These are phyloP conservation scores for Cyclopterus lumpus DNA, from an alignment of 2,797 vertebrate genomes.

Conservation along the genomic window DNA sequence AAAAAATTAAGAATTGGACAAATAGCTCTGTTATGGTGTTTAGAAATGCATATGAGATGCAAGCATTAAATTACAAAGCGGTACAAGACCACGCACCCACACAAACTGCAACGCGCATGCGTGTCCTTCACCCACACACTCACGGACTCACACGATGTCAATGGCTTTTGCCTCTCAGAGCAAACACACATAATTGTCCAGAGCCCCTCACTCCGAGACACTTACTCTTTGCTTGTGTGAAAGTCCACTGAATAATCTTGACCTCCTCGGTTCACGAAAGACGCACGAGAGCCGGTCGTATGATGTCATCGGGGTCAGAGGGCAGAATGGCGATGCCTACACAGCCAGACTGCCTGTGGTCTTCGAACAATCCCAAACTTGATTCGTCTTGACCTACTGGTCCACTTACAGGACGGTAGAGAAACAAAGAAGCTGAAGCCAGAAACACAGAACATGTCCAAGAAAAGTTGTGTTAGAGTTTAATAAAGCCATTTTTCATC, in stretches of 20 bases:
- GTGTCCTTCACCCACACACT: slow-evolving; percentile 12
- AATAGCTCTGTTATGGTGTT: background rate
- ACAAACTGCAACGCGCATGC: background rate
- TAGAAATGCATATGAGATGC: background rate
- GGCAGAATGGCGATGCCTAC: slow-evolving; percentile 69
- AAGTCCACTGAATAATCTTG: slow-evolving; percentile 77
- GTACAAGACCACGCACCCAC: slow-evolving; percentile 9
- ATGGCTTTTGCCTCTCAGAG: slow-evolving; percentile 50
- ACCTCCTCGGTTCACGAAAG: slow-evolving; percentile 65
- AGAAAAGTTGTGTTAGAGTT: background rate
- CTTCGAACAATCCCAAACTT: slow-evolving; percentile 60
- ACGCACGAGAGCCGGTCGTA: slow-evolving; percentile 63
- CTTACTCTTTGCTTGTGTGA: slow-evolving; percentile 69
- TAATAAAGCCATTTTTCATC: background rate
- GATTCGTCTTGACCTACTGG: slow-evolving; percentile 51
- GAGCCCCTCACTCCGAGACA: slow-evolving; percentile 57
- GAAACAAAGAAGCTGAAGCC: slow-evolving; percentile 58
- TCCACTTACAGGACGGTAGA: slow-evolving; percentile 39
- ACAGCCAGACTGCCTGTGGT: slow-evolving; percentile 49
- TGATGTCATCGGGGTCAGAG: slow-evolving; percentile 77
- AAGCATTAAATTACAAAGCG: background rate
- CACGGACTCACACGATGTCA: background rate
- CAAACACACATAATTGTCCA: slow-evolving; percentile 69
- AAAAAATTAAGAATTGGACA: background rate
- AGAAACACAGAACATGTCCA: slow-evolving; percentile 44